These are phyloP conservation scores for Luidia sarsii DNA, from an alignment of 53 echinoderm and acorn worm species.

Conservation along the genomic window DNA sequence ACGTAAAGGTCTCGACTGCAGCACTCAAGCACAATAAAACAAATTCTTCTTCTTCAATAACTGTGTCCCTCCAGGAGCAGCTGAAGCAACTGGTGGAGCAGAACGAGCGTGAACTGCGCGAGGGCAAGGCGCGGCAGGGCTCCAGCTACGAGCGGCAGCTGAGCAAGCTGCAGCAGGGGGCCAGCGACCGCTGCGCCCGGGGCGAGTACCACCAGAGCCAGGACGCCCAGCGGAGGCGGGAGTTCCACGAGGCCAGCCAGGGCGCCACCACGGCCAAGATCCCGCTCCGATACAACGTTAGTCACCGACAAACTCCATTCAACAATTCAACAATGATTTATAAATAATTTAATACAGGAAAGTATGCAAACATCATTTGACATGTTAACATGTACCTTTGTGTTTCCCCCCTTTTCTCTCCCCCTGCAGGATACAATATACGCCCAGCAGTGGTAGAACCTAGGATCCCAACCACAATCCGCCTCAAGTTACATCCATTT, in stretches of 20 bases:
- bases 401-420: constrained; percentile 4
- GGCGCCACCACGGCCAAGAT: constrained; percentile 59
- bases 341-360: too few species aligned
- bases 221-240: constrained; percentile 57
- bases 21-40: too few species aligned
- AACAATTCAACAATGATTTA: too few species aligned
- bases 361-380: too few species aligned
- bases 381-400: too few species aligned
- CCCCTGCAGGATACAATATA: constrained; percentile 55
- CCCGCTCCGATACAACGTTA: constrained; percentile 60
- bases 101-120: constrained; percentile 50
- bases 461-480: too few species aligned
- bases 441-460: constrained; percentile 59
- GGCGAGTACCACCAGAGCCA: constrained; percentile 62
- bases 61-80: constrained; percentile 48
- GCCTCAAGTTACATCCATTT: too few species aligned
- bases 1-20: too few species aligned
- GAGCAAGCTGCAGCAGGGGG: constrained; percentile 19
- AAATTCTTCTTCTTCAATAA: too few species aligned
- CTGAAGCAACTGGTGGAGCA: constrained; percentile 52
- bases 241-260: constrained; percentile 42
- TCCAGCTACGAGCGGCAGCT: constrained; percentile 63
- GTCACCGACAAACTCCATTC: background rate
- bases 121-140: constrained; percentile 27
- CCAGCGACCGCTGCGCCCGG: constrained; percentile 35